Base-by-base conservation (phyloP, 2,113 vertebrate genomes). In the Arizona elegans region DNA sequence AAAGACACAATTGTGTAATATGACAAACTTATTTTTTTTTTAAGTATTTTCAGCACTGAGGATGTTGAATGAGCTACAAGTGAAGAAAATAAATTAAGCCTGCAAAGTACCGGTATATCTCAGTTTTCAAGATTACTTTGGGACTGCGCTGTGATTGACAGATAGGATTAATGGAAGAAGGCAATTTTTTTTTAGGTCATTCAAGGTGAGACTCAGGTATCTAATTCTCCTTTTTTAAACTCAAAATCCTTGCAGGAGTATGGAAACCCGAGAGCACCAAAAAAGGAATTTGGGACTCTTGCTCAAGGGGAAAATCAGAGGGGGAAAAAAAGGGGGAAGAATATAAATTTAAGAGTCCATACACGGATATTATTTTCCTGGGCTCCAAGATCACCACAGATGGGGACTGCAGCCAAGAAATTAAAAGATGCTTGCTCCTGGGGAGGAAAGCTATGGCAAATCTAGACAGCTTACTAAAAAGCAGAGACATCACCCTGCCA, bases 21-120 rank as follows among this genome's bases (percentile, higher is more conserved):
- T 50, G 94, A 59, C 19, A 95, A 88, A 54, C 0, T 86, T 70
- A 10, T 91, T 96, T 96, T 59, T 58, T 59, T 50, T 88, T 9
- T 3, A 26, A 94, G 70, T 26, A 91, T 38, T 58, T 43, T 17
- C 2, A 92, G 24, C 54, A 87, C 33, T 33, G 50, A 92, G 5
- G 23, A 12, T 19, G 90, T 55, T 88, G 65, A 92, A 85, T 26
- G 94, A 93, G 7, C 85, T 90, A 56, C 15, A 90, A 33, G 5
- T 47, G 43, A 54, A 90, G 0, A 5, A 85, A 75, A 90, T 0
- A 55, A 95, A 0, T 92, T 59, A 94, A 94, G 3, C 65, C 94
- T 0, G 50, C 3, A 85, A 87, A 87, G 17, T 50, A 5, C 47
- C 47, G 5, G 6, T 0, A 55, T 92, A 54, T 93, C 92, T 81